phyloP scores from a whole-genome alignment of 2,113 vertebrate species.

The Collichthys lucidus region DNA sequence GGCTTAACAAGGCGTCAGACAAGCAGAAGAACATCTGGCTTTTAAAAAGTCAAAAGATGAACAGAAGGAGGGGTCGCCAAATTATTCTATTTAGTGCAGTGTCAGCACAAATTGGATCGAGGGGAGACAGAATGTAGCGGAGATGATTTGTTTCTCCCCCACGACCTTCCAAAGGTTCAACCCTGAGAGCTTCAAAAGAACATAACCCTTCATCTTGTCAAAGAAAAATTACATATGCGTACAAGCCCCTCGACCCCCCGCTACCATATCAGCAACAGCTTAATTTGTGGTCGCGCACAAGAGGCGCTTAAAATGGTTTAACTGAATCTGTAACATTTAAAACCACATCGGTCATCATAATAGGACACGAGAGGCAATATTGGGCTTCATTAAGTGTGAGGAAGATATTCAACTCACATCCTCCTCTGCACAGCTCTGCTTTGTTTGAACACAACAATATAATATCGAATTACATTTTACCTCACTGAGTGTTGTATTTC shows the following conservation, averaged over 20 bases:
- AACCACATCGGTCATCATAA: slow-evolving; percentile 20
- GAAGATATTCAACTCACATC: neutral
- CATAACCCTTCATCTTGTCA: slow-evolving; percentile 71
- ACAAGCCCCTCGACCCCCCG: slow-evolving; percentile 10
- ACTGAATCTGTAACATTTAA: slow-evolving; percentile 23
- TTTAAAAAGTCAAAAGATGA: slow-evolving; percentile 48
- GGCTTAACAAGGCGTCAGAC: slow-evolving; percentile 63
- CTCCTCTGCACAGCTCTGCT: neutral
- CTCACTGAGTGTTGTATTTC: neutral
- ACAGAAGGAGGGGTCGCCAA: slow-evolving; percentile 37
- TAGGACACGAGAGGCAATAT: neutral
- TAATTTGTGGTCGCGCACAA: slow-evolving; percentile 23
- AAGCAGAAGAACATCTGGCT: slow-evolving; percentile 51
- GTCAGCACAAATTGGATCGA: slow-evolving; percentile 51
- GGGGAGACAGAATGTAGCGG: slow-evolving; percentile 6
- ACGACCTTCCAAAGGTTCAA: slow-evolving; percentile 25
- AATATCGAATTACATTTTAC: neutral
- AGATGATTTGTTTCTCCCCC: slow-evolving; percentile 39
- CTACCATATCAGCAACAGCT: slow-evolving; percentile 30
- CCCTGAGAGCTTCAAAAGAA: slow-evolving; percentile 55
- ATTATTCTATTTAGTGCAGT: slow-evolving; percentile 54
- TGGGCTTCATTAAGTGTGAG: neutral
- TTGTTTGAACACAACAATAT: neutral
- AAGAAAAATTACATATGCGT: slow-evolving; percentile 63
- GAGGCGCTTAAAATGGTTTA: neutral